Evolutionary conservation across 2,797 vertebrate genomes (phyloP), one percentile per base, ranked within the genome.

Genomic region (Gambusia yucatana): DNA sequence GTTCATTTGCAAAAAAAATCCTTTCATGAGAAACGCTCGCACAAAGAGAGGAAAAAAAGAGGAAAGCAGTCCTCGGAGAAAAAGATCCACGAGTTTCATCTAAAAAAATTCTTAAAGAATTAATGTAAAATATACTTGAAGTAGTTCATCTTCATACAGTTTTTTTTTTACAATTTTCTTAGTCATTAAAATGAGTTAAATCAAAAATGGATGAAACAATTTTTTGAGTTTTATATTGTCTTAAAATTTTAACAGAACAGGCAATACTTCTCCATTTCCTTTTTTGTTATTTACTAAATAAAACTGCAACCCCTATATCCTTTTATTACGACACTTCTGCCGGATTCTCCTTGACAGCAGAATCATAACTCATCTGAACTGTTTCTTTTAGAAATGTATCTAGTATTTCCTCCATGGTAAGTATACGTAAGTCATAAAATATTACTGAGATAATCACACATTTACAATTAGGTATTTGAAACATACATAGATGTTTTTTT

Each of bases 1-100:
- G 76, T 76, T 71, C 79, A 25, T 72, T 50, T 14, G 33, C 33
- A 36, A 67, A 67, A 74, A 55, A 28, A 59, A 61, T 57, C 14
- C 33, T 9, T 77, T 46, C 1, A 39, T 39, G 28, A 17, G 43
- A 69, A 77, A 46, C 52, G 41, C 8, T n/a, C 3, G 13, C n/a
- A 5, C 14, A 33, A 50, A 72, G 22, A 41, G 20, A 43, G 65
- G 1, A 14, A 43, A 25, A 22, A n/a, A 65, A 22, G 7, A 25
- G 22, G 8, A 36, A 63, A 63, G 16, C 33, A 65, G 7, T 41
- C 5, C 36, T 10, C 14, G 3, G 3, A 41, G 33, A 41, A 6
- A n/a, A 69, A 69, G 7, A 22, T 11, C 33, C 11, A 33, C 5
- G 7, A 11, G 63, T 2, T 50, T 50, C 17, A 50, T 20, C 5